phyloP scores from a whole-genome alignment of 2,113 vertebrate species.

The Psittacara wagleri region DNA sequence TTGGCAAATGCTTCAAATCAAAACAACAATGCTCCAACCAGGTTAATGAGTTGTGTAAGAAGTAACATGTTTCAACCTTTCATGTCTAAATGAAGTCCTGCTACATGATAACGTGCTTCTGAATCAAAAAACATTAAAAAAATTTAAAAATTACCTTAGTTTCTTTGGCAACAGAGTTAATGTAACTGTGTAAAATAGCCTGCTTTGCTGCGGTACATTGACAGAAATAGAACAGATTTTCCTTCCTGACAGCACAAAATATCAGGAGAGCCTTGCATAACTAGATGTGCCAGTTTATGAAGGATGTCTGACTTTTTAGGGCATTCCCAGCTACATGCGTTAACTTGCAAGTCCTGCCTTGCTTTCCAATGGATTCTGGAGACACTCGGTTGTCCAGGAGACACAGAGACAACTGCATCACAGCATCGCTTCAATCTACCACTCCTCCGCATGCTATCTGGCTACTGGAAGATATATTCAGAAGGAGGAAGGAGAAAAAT shows the following conservation, averaged over 20 bases:
- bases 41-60: neutral
- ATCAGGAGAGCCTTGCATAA: neutral
- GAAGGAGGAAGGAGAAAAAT: neutral
- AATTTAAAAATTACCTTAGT: neutral
- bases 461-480: neutral
- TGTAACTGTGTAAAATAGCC: neutral
- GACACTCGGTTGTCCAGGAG: neutral
- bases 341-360: neutral
- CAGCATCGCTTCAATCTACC: neutral
- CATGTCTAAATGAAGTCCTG: neutral
- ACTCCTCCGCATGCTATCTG: neutral
- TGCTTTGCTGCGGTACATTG: neutral
- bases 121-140: neutral
- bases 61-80: neutral
- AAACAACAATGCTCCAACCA: neutral
- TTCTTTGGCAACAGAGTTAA: neutral
- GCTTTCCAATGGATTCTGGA: neutral
- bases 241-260: neutral
- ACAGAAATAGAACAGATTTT: neutral
- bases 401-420: neutral
- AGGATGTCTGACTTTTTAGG: neutral
- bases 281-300: rapidly evolving
- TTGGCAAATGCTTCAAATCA: neutral
- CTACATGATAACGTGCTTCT: neutral
- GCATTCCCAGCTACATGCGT: neutral